Evolutionary conservation across 2,888 invertebrate genomes (phyloP).

Genomic region (Drosophila conformis): DNA sequence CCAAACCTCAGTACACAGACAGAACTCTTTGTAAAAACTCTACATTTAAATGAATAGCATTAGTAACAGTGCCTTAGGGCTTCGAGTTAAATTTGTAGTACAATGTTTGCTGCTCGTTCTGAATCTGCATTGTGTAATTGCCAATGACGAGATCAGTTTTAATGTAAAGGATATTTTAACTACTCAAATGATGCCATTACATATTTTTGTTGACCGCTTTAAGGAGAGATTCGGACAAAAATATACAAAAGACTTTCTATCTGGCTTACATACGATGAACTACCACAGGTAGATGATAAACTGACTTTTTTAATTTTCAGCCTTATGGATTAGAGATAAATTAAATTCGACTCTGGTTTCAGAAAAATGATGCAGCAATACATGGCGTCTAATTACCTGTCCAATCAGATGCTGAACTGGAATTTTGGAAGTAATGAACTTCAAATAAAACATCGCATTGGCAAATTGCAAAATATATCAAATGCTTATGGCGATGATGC

Average conservation of each 20-base stretch:
- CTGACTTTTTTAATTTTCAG: not conserved
- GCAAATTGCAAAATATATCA: slow-evolving; percentile 30
- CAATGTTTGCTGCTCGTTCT: not conserved
- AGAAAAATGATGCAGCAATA: slow-evolving; percentile 61
- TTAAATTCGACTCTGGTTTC: not conserved
- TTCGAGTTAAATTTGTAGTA: not conserved
- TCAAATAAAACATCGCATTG: slow-evolving; percentile 37
- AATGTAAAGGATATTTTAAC: slow-evolving; percentile 49
- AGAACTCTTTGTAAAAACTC: slow-evolving; percentile 7
- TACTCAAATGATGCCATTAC: slow-evolving; percentile 43
- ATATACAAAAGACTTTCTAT: slow-evolving; percentile 18
- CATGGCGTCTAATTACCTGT: slow-evolving; percentile 50
- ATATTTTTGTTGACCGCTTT: slow-evolving; percentile 30
- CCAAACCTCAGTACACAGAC: slow-evolving; percentile 13
- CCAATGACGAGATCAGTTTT: slow-evolving; percentile 19
- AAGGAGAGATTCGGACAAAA: slow-evolving; percentile 1
- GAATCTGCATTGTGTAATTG: not conserved
- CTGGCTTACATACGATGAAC: slow-evolving; percentile 37
- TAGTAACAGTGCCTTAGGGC: not conserved
- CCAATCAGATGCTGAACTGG: slow-evolving; percentile 42
- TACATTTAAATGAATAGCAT: slow-evolving; percentile 5
- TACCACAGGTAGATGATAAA: slow-evolving; percentile 45
- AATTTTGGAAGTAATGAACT: not conserved
- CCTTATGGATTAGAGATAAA: not conserved
- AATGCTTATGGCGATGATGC: not conserved